phyloP scores from a whole-genome alignment of 37 sponge, comb jelly and placozoan genomes.

The Dysidea cf. avara region DNA sequence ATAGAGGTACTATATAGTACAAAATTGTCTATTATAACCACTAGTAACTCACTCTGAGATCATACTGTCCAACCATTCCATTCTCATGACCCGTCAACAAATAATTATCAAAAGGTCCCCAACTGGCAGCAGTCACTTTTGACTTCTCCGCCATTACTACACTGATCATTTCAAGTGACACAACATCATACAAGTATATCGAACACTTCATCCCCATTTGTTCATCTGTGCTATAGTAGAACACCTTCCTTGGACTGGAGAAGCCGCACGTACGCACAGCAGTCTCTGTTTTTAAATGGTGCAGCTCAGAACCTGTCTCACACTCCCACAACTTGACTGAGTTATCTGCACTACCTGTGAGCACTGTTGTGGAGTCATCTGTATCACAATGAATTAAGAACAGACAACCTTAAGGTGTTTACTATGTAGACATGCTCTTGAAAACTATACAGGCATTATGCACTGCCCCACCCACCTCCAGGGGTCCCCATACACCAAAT shows the following conservation, averaged over 20 bases:
- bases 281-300: conserved; percentile 58
- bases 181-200: conserved; percentile 72
- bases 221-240: conserved; percentile 86
- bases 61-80: conserved; percentile 73
- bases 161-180: conserved; percentile 11
- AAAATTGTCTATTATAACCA: too few species aligned
- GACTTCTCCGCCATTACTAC: conserved; percentile 23
- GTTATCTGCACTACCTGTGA: conserved; percentile 92
- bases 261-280: conserved; percentile 91
- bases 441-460: too few species aligned
- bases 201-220: conserved; percentile 76
- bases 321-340: conserved; percentile 93
- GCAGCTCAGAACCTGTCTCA: conserved; percentile 73
- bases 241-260: conserved; percentile 46
- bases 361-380: conserved; percentile 73
- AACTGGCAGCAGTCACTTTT: conserved; percentile 81
- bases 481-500: too few species aligned
- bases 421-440: too few species aligned
- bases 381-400: too few species aligned
- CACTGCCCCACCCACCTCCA: too few species aligned
- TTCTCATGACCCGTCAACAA: conserved; percentile 91
- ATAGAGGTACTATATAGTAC: too few species aligned
- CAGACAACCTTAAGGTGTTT: too few species aligned
- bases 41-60: conserved; percentile 24
- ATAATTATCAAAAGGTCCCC: conserved; percentile 91